Evolutionary conservation across 2,888 invertebrate genomes (phyloP), one percentile per base, ranked within the genome.

Genomic region (Apodemia duryi): DNA sequence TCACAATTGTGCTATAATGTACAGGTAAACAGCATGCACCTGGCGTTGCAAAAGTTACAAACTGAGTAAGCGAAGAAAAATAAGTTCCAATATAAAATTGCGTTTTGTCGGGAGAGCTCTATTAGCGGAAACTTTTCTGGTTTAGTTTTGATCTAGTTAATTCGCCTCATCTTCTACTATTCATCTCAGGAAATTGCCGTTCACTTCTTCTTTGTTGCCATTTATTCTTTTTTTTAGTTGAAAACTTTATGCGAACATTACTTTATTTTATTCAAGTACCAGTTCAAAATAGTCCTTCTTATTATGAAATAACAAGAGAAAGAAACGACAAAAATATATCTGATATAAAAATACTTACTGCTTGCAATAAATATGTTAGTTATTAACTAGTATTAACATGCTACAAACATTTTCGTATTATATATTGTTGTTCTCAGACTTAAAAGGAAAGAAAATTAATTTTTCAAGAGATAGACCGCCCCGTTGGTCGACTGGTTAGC

Each of bases 91-190:
- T 28, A 54, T 28, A 54, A 54, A 54, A n/a, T 10, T 29, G 29
- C 54, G 28, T 54, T 54, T 54, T 54, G 54, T 54, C 38, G 9
- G 1, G 38, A 38, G 38, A 6, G 38, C 6, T 38, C 29, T 29
- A 28, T 29, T 29, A 54, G 54, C 29, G 9, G 10, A 29, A 54
- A 54, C n/a, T 54, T 54, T 28, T 10, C 9, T 29, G 21, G 28
- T 54, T 28, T 29, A 29, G 28, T 54, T 54, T 54, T 54, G 29
- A 54, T 54, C 54, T 54, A 54, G 28, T 54, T 54, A 54, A 54
- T 54, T 29, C 10, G 2, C 28, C 29, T 54, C 29, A 54, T 54
- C 54, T 54, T 54, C 11, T 54, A 2, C 52, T 29, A 54, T 54
- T 54, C 54, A 29, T 29, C 29, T 54, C 54, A 28, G 10, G 28